Evolutionary conservation across 2,797 vertebrate species (phyloP).

Genomic region (Varecia variegata): DNA sequence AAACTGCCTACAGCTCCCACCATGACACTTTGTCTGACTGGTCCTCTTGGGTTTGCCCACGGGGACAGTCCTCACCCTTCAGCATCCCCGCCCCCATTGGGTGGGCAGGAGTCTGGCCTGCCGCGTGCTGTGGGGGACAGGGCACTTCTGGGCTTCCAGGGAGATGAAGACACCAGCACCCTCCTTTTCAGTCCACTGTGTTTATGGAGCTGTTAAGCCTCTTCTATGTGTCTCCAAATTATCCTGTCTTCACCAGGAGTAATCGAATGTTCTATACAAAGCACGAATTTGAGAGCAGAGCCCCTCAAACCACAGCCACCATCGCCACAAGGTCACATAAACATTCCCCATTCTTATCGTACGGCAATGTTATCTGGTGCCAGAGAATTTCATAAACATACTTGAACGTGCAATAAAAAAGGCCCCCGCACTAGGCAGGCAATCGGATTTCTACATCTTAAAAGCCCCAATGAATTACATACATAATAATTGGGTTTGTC

Average conservation of each 20-base stretch:
- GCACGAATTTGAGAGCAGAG: not conserved
- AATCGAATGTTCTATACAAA: not conserved
- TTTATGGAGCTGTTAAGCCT: not conserved
- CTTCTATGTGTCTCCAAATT: not conserved
- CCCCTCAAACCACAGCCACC: not conserved
- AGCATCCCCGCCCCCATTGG: too few relatives aligned
- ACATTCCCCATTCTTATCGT: slow-evolving; percentile 31
- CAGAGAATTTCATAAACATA: slow-evolving; percentile 65
- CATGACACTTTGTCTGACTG: not conserved
- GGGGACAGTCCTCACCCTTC: not conserved
- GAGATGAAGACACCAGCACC: not conserved
- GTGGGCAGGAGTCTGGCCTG: not conserved
- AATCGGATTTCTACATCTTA: slow-evolving; percentile 64
- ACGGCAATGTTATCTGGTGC: not conserved
- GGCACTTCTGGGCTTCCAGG: not conserved
- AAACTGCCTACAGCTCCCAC: not conserved
- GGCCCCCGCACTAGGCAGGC: not conserved
- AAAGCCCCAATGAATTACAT: slow-evolving; percentile 60
- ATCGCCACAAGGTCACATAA: slow-evolving; percentile 10
- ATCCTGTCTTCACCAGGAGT: not conserved
- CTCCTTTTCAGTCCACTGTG: not conserved
- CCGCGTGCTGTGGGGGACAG: not conserved
- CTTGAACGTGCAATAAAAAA: slow-evolving; percentile 44
- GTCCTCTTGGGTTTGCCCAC: not conserved
- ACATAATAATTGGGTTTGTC: slow-evolving; percentile 49